Conservation (phyloP, 2,113 vertebrate genomes). For the Rhynchomys soricoides region DNA sequence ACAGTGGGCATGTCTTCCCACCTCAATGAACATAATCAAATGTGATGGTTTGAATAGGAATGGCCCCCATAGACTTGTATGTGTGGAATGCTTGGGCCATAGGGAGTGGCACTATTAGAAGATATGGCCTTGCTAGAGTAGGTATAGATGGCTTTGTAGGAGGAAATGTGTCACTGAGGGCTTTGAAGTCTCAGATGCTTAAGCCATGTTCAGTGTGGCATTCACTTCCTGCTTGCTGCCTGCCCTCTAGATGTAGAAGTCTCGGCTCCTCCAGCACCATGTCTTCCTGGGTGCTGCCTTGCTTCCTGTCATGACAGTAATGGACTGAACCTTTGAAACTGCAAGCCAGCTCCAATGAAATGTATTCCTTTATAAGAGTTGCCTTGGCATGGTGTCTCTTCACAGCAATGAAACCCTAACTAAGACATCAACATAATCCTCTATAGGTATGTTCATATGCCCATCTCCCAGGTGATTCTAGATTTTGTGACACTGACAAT, state of each 20-base stretch:
- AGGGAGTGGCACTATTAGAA: background rate
- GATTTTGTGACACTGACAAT: background rate
- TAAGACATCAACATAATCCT: background rate
- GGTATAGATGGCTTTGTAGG: background rate
- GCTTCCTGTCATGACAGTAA: background rate
- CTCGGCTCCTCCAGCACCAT: background rate
- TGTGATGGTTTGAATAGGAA: background rate
- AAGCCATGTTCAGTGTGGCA: background rate
- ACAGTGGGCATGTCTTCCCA: background rate
- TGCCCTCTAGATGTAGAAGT: too few relatives aligned
- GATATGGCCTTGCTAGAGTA: background rate
- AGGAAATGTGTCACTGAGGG: background rate
- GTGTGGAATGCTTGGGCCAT: background rate
- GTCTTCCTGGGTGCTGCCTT: background rate
- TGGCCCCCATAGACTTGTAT: fast-evolving
- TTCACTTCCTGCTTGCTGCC: background rate
- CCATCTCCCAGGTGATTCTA: background rate
- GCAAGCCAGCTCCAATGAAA: background rate
- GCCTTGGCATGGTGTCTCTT: background rate
- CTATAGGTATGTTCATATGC: background rate
- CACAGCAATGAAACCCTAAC: background rate
- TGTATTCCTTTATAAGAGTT: background rate
- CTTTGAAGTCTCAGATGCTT: background rate
- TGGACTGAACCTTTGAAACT: background rate
- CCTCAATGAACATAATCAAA: background rate